These are phyloP conservation scores for Neodiprion lecontei DNA, from an alignment of 1,140 invertebrate species.

Conservation along the genomic window DNA sequence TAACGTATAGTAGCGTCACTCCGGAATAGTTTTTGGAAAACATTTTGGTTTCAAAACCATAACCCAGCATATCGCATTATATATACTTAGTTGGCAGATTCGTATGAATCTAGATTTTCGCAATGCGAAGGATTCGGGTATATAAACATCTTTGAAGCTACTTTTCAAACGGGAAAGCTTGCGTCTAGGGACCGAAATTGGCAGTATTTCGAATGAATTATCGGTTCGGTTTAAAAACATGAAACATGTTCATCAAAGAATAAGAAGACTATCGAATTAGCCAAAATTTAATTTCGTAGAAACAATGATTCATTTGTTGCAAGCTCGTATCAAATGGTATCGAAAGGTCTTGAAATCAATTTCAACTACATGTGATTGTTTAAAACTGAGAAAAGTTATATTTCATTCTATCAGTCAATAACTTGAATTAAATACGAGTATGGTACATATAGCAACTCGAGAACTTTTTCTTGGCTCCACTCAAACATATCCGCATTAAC, in stretches of 20 bases:
- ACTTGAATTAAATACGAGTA: too few relatives aligned
- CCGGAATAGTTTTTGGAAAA: neutral
- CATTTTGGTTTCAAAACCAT: neutral
- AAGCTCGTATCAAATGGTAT: too few relatives aligned
- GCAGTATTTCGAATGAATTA: too few relatives aligned
- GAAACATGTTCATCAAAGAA: neutral
- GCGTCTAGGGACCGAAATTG: neutral
- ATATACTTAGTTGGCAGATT: neutral
- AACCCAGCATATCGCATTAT: neutral
- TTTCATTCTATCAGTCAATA: too few relatives aligned
- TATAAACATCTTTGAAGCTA: too few relatives aligned
- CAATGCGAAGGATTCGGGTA: neutral
- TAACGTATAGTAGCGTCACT: neutral
- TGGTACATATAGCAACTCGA: too few relatives aligned
- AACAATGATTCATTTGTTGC: too few relatives aligned
- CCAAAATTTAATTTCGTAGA: neutral
- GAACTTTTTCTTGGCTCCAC: too few relatives aligned
- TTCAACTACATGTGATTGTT: too few relatives aligned
- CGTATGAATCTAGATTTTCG: neutral
- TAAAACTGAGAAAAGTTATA: too few relatives aligned
- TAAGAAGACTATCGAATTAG: neutral
- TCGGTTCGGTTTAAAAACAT: neutral
- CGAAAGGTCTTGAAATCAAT: too few relatives aligned
- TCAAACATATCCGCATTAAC: too few relatives aligned
- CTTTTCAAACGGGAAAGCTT: neutral